These are phyloP conservation scores for Ochropleura plecta DNA, from an alignment of 2,888 invertebrate genomes.

Conservation along the genomic window DNA sequence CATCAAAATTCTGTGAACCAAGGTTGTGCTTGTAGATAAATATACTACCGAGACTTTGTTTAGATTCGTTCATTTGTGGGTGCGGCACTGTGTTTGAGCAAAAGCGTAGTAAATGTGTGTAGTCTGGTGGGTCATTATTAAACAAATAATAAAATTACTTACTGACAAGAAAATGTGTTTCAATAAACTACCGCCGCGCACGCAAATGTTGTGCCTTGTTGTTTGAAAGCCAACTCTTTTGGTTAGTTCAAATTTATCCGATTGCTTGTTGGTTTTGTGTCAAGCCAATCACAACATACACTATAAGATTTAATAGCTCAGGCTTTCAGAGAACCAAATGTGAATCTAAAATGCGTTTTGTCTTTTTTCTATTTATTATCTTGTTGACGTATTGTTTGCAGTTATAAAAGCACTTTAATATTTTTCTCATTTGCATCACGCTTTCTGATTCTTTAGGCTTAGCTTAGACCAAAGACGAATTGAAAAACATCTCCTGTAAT, in stretches of 20 bases:
- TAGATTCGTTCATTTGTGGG: constrained; percentile 15
- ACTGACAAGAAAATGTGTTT: constrained; percentile 15
- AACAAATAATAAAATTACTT: not conserved
- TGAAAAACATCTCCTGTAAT: not conserved
- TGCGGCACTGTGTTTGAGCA: not conserved
- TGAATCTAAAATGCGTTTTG: constrained; percentile 17
- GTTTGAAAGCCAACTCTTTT: not conserved
- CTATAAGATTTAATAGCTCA: not conserved
- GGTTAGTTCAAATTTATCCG: not conserved
- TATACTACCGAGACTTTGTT: constrained; percentile 4
- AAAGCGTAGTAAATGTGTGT: not conserved
- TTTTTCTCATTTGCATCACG: constrained; percentile 39
- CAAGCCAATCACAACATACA: not conserved
- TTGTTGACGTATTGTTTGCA: constrained; percentile 30
- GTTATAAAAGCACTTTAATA: constrained; percentile 33
- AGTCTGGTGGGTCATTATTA: not conserved
- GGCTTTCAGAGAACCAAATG: not conserved
- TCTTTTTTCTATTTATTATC: constrained; percentile 20
- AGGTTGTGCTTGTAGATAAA: constrained; percentile 32
- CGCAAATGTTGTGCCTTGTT: not conserved
- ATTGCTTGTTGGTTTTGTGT: not conserved
- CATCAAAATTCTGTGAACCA: constrained; percentile 26
- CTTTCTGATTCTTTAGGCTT: constrained; percentile 30
- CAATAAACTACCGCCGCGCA: not conserved
- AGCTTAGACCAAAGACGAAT: constrained; percentile 16